Conservation (phyloP, 2,888 invertebrate genomes). For the Periphyllus acericola region DNA sequence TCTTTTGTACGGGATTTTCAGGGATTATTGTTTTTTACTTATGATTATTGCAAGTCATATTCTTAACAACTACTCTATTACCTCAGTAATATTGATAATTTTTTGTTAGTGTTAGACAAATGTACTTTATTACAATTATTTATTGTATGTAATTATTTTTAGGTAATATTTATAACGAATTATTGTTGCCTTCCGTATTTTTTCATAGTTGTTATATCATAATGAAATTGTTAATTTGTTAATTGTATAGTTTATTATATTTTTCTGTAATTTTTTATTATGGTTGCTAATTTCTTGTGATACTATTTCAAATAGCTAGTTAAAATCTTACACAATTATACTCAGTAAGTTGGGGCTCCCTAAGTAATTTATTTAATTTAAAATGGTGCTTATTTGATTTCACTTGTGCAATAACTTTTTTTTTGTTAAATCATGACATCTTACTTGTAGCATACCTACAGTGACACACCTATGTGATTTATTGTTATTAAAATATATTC, state of each 20-base stretch:
- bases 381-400: neutral
- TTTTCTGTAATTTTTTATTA: neutral
- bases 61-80: neutral
- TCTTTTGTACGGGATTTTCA: neutral
- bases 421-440: neutral
- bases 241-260: neutral
- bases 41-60: neutral
- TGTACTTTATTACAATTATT: neutral
- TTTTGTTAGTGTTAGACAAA: neutral
- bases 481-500: neutral
- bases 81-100: no score
- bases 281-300: neutral
- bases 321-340: neutral
- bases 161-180: neutral
- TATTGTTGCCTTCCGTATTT: slow-evolving; percentile 1
- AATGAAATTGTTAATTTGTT: neutral
- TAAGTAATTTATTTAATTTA: no score
- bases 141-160: neutral
- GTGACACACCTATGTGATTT: neutral
- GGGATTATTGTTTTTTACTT: slow-evolving; percentile 11
- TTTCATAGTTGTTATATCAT: neutral
- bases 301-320: neutral
- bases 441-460: neutral
- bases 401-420: neutral
- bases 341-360: neutral